A percentile compares a stretch with the other conserved stretches of the same genome.
These are phyloP conservation scores for Passer montanus DNA, from an alignment of 2,113 vertebrate species.

Conservation along the genomic window DNA sequence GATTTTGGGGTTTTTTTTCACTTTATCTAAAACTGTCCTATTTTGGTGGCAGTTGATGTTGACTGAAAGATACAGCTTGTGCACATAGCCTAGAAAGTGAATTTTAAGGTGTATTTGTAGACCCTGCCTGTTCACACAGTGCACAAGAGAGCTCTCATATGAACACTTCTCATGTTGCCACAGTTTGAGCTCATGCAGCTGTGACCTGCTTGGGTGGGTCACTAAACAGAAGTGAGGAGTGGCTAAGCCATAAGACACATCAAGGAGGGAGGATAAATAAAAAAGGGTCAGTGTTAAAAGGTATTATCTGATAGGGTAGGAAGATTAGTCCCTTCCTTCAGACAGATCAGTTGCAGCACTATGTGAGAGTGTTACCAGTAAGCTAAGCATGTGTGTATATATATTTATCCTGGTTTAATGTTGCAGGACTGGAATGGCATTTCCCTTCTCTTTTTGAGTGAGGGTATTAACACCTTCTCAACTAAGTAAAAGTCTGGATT, in stretches of 20 bases:
- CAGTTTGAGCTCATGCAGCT: neutral
- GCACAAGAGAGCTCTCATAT: neutral
- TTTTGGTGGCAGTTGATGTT: neutral
- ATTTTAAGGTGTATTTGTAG: neutral
- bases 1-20: neutral
- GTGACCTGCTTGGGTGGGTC: neutral
- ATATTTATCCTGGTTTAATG: neutral
- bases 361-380: neutral
- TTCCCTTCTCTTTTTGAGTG: neutral
- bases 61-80: neutral
- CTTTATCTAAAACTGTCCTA: neutral
- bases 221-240: neutral
- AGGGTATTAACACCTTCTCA: neutral
- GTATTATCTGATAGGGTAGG: neutral
- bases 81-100: neutral
- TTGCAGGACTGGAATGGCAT: neutral
- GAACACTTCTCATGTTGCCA: neutral
- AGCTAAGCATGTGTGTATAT: neutral
- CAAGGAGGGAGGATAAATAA: neutral
- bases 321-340: neutral
- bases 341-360: neutral
- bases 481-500: neutral
- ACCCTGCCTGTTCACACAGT: neutral
- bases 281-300: neutral
- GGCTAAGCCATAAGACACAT: neutral